These are phyloP conservation scores for Heliornis fulica DNA, from an alignment of 2,113 vertebrate genomes.

Conservation along the genomic window DNA sequence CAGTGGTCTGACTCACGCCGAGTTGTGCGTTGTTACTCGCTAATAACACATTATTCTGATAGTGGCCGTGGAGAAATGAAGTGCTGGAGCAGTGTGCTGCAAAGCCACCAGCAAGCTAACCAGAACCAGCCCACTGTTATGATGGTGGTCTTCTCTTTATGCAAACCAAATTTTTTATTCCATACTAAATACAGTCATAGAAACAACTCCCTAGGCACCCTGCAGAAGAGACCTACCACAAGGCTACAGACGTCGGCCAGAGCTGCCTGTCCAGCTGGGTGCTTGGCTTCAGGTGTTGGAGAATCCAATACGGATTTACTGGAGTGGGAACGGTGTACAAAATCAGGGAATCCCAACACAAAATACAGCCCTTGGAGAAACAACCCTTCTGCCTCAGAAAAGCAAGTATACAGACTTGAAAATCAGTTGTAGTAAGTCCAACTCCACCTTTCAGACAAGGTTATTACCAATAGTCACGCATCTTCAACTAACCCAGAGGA, in stretches of 20 bases:
- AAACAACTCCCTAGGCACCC: neutral
- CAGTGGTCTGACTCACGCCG: accelerated
- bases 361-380: neutral
- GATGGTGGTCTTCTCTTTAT: neutral
- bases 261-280: neutral
- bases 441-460: neutral
- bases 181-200: accelerated
- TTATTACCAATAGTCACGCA: too few species aligned
- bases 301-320: neutral
- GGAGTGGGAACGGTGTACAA: neutral
- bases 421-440: accelerated
- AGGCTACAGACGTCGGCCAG: accelerated
- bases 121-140: neutral
- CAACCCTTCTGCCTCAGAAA: neutral
- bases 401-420: neutral
- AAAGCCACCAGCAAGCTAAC: neutral
- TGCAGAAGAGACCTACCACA: neutral
- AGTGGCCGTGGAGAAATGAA: accelerated
- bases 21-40: accelerated
- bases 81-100: neutral
- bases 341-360: neutral
- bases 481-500: neutral
- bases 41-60: neutral
- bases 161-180: neutral
- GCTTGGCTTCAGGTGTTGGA: neutral